A percentile compares a stretch with the other conserved stretches of the same genome.
Evolutionary conservation across 1,140 invertebrate genomes (phyloP).

Genomic region (Panulirus ornatus): DNA sequence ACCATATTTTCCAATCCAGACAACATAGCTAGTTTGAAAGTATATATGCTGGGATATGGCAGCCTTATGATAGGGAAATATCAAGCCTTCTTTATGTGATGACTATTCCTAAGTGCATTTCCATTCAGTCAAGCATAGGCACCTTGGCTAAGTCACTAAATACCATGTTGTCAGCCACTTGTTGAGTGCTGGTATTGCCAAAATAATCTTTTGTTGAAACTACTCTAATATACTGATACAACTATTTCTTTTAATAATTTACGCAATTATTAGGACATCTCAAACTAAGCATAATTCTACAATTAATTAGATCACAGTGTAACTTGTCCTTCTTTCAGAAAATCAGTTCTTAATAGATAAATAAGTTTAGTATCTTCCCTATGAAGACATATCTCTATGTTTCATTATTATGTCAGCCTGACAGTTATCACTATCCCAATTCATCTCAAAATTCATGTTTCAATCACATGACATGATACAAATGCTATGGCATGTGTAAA

Average conservation of each 20-base stretch:
- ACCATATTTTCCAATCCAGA: not conserved
- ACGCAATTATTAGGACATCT: not conserved
- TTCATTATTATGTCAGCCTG: not conserved
- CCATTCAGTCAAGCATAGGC: constrained; percentile 18
- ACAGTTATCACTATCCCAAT: not conserved
- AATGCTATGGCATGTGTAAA: too few species aligned
- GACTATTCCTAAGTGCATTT: constrained; percentile 13
- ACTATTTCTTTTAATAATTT: not conserved
- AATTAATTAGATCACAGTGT: not conserved
- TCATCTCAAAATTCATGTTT: not conserved
- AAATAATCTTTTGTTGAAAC: not conserved
- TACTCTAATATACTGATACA: not conserved
- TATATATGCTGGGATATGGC: not conserved
- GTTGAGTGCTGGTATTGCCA: not conserved
- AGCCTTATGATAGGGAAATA: not conserved
- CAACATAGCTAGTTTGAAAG: not conserved
- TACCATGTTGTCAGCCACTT: not conserved
- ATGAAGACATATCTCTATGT: too few species aligned
- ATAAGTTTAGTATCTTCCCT: too few species aligned
- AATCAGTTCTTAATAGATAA: too few species aligned
- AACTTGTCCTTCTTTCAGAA: too few species aligned
- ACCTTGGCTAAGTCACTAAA: constrained; percentile 10
- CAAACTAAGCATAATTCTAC: not conserved
- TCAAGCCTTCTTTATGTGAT: not conserved
- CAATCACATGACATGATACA: too few species aligned